Evolutionary conservation across 23 tunicate species (phyloP), one percentile per base, ranked within the genome.

Genomic region (Clavelina lepadiformis): DNA sequence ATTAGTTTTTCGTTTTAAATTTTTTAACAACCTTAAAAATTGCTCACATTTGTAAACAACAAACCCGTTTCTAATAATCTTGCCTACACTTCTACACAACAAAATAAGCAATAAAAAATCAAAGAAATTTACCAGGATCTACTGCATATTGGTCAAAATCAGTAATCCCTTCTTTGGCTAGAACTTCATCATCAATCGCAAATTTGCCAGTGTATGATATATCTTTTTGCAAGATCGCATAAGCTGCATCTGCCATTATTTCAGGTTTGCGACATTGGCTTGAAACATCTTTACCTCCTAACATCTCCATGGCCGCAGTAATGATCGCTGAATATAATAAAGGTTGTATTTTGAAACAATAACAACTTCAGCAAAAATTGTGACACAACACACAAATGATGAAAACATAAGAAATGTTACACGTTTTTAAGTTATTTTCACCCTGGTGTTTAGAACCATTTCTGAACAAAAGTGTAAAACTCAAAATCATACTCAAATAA

Each of bases 171-270:
- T 86, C 91, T 47, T 86, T 55, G 49, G 37, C 44, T 50, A 94
- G 51, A 8, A 80, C 68, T 0, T 81, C 85, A 36, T 94, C 95
- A 67, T 94, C 99, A 49, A 94, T 80, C 23, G 70, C 26, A 51
- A 94, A 94, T 3, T 86, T 75, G 28, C 99, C 99, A 36, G 95
- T 79, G 54, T 33, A 64, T 27, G 73, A 41, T 7, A 35, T 31
- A 49, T 81, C 81, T 41, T 61, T 54, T 13, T 38, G 33, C 7
- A 93, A 46, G 62, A 93, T 65, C 15, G 94, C 82, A 69, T 93
- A 93, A 3, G 98, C 98, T 19, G 98, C 94, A 74, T 93, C 98
- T 5, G 98, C 95, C 98, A 93, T 93, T 73, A 93, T 93, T 31
- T 76, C 82, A 1, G 94, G 82, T 44, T 81, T 85, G 27, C 98